Percentiles rank a stretch among this genome's conserved stretches.
Conservation (phyloP, 1,140 invertebrate genomes). For the Megalonaias nervosa region DNA sequence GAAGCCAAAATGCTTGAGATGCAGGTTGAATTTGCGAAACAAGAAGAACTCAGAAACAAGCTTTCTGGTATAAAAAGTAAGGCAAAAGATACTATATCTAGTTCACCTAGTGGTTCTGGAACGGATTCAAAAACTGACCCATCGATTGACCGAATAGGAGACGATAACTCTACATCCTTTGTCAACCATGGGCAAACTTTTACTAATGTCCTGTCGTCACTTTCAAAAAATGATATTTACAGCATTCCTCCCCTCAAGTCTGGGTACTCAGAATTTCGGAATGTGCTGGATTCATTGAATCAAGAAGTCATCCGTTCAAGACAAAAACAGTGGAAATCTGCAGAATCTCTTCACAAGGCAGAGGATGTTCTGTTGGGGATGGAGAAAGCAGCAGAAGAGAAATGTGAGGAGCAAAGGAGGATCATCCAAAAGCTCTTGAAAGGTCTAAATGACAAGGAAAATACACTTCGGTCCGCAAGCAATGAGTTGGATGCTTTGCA, state of each 20-base stretch:
- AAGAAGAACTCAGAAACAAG: constrained; percentile 52
- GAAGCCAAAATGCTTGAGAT: constrained; percentile 52
- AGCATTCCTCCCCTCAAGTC: too few relatives aligned
- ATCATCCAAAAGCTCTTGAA: constrained; percentile 41
- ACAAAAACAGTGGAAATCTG: constrained; percentile 40
- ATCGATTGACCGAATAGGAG: too few relatives aligned
- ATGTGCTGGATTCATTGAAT: constrained; percentile 40
- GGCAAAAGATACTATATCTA: neutral
- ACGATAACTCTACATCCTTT: too few relatives aligned
- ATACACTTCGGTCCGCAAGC: constrained; percentile 14
- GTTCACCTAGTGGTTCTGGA: neutral
- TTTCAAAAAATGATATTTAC: too few relatives aligned
- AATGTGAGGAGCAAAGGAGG: constrained; percentile 44
- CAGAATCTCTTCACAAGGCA: constrained; percentile 50
- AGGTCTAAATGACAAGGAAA: constrained; percentile 27
- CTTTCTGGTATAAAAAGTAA: constrained; percentile 18
- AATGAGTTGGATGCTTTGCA: constrained; percentile 17
- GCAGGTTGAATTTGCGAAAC: constrained; percentile 47
- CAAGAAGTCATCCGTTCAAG: constrained; percentile 44
- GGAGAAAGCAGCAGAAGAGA: constrained; percentile 46
- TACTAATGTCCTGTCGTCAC: too few relatives aligned
- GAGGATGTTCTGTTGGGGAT: constrained; percentile 51
- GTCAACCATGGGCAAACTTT: too few relatives aligned
- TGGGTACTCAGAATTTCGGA: constrained; percentile 13
- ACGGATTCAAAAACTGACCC: too few relatives aligned